A percentile compares a stretch with the other conserved stretches of the same genome.
These are phyloP conservation scores for Mormyrops boulengeri DNA, from an alignment of 2,797 vertebrate species.

Conservation along the genomic window DNA sequence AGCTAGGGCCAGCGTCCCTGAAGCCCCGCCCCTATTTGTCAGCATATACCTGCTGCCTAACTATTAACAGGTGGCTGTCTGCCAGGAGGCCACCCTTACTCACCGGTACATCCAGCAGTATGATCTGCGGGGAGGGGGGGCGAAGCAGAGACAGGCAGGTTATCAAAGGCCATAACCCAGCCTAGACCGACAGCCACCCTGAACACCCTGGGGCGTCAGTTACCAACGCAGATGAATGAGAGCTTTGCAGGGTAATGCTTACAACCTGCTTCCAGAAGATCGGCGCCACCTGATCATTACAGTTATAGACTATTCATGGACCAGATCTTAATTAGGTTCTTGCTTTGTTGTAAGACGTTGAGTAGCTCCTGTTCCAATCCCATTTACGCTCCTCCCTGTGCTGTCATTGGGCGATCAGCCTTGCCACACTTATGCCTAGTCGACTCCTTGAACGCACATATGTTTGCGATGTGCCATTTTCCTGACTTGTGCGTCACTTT, in stretches of 20 bases:
- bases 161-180: constrained; percentile 43
- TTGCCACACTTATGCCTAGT: neutral
- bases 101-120: constrained; percentile 90
- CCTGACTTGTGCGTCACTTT: neutral
- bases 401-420: neutral
- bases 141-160: constrained; percentile 61
- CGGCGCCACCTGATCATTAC: neutral
- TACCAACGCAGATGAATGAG: neutral
- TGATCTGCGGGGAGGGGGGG: constrained; percentile 72
- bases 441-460: neutral
- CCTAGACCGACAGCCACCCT: constrained; percentile 18
- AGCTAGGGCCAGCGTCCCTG: neutral
- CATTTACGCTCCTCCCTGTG: neutral
- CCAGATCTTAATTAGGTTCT: neutral
- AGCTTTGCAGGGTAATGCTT: neutral
- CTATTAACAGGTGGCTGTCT: neutral
- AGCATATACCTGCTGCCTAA: neutral
- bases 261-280: neutral
- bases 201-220: constrained; percentile 16
- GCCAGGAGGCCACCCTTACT: constrained; percentile 56
- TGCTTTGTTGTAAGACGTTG: neutral
- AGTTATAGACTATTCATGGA: too few species aligned
- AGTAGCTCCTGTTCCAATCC: neutral
- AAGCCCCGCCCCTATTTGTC: neutral
- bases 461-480: neutral